phyloP scores from a whole-genome alignment of 2,797 vertebrate genomes.

The Semaprochilodus insignis region DNA sequence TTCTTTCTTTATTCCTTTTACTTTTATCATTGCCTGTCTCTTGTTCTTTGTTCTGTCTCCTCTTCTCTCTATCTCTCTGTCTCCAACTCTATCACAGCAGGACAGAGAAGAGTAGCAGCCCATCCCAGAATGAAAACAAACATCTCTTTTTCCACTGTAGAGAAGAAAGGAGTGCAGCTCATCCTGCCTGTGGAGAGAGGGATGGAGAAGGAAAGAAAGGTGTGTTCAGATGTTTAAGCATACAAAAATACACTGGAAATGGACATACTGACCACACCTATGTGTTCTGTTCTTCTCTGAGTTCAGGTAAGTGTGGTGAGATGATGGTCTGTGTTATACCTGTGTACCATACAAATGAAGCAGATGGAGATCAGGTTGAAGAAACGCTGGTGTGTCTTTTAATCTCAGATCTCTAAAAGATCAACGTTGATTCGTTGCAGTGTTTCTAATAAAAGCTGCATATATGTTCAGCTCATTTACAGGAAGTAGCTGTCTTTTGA shows the following conservation, averaged over 20 bases:
- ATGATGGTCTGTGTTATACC: too few relatives aligned
- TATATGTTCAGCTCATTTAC: too few relatives aligned
- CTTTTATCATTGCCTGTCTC: background rate
- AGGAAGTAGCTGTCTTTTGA: too few relatives aligned
- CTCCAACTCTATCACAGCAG: background rate
- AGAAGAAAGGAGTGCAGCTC: background rate
- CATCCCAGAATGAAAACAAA: background rate
- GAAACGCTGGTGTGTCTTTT: too few relatives aligned
- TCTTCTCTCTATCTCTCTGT: background rate
- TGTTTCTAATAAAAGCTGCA: too few relatives aligned
- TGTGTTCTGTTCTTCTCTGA: too few relatives aligned
- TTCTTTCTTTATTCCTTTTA: too few relatives aligned
- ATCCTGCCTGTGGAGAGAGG: background rate
- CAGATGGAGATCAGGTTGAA: too few relatives aligned
- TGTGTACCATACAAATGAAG: too few relatives aligned
- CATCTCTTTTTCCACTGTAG: background rate
- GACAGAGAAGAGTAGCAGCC: background rate
- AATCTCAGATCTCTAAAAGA: too few relatives aligned
- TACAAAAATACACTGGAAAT: background rate
- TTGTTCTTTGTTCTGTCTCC: background rate
- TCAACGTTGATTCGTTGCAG: too few relatives aligned
- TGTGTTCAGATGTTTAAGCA: background rate
- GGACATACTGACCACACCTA: background rate
- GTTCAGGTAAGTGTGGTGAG: too few relatives aligned
- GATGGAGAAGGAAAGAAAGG: background rate